phyloP scores from a whole-genome alignment of 1,140 invertebrate genomes.

The Zaprionus gabonicus region DNA sequence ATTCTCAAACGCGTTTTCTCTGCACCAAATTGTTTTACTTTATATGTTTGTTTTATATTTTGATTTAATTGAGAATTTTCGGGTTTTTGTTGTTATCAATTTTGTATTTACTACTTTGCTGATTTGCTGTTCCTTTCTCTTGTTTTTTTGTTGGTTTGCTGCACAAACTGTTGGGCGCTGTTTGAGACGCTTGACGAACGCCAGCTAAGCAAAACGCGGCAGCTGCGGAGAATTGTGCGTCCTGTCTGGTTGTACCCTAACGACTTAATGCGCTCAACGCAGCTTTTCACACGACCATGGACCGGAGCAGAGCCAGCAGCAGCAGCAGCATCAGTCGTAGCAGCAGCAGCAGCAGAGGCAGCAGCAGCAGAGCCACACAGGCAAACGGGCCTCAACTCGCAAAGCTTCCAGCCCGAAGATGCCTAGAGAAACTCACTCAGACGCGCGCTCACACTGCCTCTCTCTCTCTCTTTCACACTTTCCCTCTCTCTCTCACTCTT shows the following conservation, averaged over 20 bases:
- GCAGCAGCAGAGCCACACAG: constrained; percentile 13
- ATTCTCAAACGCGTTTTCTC: neutral
- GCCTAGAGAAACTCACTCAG: constrained; percentile 6
- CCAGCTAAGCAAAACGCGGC: constrained; percentile 59
- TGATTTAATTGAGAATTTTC: neutral
- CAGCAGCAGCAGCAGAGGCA: neutral
- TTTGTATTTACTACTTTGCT: constrained; percentile 5
- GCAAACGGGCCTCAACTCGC: constrained; percentile 27
- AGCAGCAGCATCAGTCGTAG: constrained; percentile 5
- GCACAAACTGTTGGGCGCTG: constrained; percentile 67
- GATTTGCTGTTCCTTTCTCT: neutral
- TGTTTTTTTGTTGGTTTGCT: constrained; percentile 9
- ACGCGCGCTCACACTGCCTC: neutral
- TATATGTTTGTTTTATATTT: neutral
- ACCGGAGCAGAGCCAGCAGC: constrained; percentile 64
- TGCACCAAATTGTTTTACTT: neutral
- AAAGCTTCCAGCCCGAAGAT: constrained; percentile 44
- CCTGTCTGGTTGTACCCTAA: constrained; percentile 83
- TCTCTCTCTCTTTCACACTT: neutral
- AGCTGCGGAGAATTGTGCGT: constrained; percentile 72
- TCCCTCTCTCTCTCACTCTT: neutral
- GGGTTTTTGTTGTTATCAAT: constrained; percentile 2
- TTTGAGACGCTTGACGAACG: constrained; percentile 70
- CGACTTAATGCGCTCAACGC: constrained; percentile 84
- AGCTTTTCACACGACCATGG: constrained; percentile 83